phyloP scores from a whole-genome alignment of 2,797 vertebrate genomes.

The Oophaga sylvatica region DNA sequence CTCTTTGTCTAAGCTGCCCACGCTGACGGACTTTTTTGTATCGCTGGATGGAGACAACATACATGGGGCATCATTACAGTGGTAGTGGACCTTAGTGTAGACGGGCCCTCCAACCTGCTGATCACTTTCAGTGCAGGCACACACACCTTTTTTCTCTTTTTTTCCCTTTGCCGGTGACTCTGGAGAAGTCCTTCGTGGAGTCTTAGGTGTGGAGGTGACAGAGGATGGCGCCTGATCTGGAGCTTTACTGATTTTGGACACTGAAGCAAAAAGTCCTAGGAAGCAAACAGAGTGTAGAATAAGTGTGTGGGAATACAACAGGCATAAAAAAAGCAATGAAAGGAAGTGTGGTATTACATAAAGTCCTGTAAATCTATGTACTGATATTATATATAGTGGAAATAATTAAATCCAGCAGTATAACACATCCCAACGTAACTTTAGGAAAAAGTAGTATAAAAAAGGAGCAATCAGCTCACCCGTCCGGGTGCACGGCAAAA shows the following conservation, averaged over 20 bases:
- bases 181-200: constrained; percentile 86
- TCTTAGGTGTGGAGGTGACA: constrained; percentile 86
- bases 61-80: not conserved
- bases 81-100: not conserved
- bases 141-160: constrained; percentile 86
- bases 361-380: not conserved
- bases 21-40: constrained; percentile 79
- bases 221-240: constrained; percentile 81
- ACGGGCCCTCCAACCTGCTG: not conserved
- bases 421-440: too few species aligned
- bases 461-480: too few species aligned
- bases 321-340: not conserved
- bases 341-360: too few species aligned
- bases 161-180: constrained; percentile 84
- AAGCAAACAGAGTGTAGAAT: not conserved
- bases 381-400: not conserved
- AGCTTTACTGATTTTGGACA: constrained; percentile 88
- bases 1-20: constrained; percentile 83
- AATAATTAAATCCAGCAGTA: not conserved
- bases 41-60: constrained; percentile 20
- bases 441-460: too few species aligned
- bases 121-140: not conserved
- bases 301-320: not conserved
- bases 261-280: constrained; percentile 86
- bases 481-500: too few species aligned